phyloP scores from a whole-genome alignment of 2,888 invertebrate genomes.

The Dicyrtoma fusca region DNA sequence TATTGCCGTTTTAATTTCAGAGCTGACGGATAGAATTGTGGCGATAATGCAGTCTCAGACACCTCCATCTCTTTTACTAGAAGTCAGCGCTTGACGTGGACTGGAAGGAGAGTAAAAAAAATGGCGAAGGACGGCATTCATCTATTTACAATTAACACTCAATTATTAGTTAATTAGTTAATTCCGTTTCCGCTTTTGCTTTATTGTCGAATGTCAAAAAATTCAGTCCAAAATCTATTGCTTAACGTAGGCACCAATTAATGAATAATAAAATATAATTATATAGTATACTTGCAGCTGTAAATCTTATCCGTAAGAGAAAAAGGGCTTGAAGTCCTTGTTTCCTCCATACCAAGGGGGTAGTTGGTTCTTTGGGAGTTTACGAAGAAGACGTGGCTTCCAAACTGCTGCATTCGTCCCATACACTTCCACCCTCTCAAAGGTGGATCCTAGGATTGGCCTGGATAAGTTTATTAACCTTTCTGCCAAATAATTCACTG shows the following conservation, averaged over 20 bases:
- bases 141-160: not conserved
- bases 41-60: not conserved
- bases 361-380: not conserved
- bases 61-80: not conserved
- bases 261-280: too few relatives aligned
- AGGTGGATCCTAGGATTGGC: not conserved
- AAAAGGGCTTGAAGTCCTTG: not conserved
- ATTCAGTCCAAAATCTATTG: too few relatives aligned
- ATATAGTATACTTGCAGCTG: too few relatives aligned
- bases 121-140: not conserved
- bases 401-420: not conserved
- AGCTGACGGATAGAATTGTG: not conserved
- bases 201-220: too few relatives aligned
- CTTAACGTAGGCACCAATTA: not conserved
- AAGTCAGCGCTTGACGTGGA: not conserved
- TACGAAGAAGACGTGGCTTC: not conserved
- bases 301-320: not conserved
- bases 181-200: too few relatives aligned
- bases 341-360: not conserved
- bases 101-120: not conserved
- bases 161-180: not conserved
- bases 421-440: not conserved
- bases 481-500: not conserved
- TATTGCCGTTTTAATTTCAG: too few relatives aligned
- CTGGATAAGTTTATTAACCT: not conserved